Evolutionary conservation across 2,797 vertebrate species (phyloP), one percentile per base, ranked within the genome.

Genomic region (Sebastes itinus): DNA sequence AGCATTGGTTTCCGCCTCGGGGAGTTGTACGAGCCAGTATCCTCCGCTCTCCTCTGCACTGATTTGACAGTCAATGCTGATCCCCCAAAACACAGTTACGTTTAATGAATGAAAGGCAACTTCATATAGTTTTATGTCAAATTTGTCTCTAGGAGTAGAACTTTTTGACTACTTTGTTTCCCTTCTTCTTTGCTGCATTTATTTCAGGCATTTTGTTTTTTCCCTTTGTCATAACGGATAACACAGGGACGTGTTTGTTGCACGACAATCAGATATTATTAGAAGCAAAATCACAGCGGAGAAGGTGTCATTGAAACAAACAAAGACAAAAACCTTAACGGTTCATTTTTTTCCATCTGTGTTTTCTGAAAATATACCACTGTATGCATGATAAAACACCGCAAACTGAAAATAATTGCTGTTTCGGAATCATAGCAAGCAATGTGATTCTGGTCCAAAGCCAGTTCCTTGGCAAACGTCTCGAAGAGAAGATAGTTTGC

Each of bases 51-150:
- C 75, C 84, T 71, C 80, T 92, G 85, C 86, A 90, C 88, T 84
- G 90, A 94, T 94, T 90, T 94, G 94, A 94, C 93, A 95, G 92
- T 90, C 90, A 87, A 80, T 87, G 84, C 81, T 63, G 74, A 88
- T 77, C 79, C 77, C 88, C 88, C 75, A 90, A 90, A 89, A 90
- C 71, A 78, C 77, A 78, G 81, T 77, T 89, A 72, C 56, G 2
- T 88, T 88, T 84, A 88, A 92, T 87, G 89, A 90, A 88, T 89
- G 86, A 93, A 87, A 88, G 85, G 77, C 80, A 89, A 91, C 90
- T 90, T 89, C 80, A 80, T 77, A 78, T 86, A 77, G 86, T 73
- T 92, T 86, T 70, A 83, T 87, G 85, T 92, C 87, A 92, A 77
- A 88, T 88, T 86, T 82, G 77, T 81, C 77, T 82, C 62, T 10